These are phyloP conservation scores for Chinchilla lanigera DNA, from an alignment of 2,113 vertebrate species.

Conservation along the genomic window DNA sequence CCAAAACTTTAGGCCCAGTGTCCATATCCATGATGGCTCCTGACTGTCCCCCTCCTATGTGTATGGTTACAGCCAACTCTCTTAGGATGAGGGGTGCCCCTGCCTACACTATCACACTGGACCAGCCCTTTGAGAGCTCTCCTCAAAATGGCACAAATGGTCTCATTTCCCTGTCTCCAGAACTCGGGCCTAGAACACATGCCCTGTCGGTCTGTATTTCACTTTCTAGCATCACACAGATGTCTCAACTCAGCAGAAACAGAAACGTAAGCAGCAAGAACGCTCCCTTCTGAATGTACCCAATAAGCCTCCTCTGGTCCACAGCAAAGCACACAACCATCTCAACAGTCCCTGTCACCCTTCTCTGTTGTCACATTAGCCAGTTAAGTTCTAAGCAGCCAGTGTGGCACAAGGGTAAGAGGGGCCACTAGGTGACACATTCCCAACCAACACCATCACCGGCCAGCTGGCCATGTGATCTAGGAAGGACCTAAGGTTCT, in stretches of 20 bases:
- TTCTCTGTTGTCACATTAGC: background rate
- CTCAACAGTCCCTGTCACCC: background rate
- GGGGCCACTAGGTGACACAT: background rate
- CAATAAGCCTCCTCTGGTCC: background rate
- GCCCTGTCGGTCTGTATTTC: background rate
- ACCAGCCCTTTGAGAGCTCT: background rate
- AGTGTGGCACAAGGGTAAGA: background rate
- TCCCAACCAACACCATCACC: background rate
- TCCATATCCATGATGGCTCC: background rate
- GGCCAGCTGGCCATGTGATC: background rate
- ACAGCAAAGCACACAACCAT: background rate
- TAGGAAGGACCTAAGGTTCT: background rate
- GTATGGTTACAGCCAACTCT: background rate
- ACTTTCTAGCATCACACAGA: background rate
- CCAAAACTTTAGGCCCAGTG: background rate
- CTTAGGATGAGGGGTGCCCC: background rate
- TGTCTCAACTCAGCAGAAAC: background rate
- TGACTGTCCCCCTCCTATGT: background rate
- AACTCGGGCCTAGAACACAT: background rate
- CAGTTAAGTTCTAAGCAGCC: background rate
- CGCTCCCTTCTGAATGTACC: background rate
- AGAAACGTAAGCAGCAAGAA: background rate
- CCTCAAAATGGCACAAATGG: background rate
- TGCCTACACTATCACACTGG: background rate
- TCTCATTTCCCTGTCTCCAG: conserved; percentile 30